Evolutionary conservation across 2,113 vertebrate genomes (phyloP).

Genomic region (Neofelis nebulosa): DNA sequence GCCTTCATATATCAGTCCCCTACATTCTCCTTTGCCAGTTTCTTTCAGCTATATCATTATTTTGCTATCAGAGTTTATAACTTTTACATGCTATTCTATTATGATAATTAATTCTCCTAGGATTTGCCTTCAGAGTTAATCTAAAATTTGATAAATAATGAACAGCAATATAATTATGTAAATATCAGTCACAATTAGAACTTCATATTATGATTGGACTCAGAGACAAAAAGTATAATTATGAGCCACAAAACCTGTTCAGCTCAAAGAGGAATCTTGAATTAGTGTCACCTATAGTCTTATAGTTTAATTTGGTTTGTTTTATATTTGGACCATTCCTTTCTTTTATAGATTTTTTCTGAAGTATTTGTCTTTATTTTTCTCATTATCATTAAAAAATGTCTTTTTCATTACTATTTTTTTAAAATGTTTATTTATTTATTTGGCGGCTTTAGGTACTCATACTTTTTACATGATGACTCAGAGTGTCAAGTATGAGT

Average conservation of each 20-base stretch:
- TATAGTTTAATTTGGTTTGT: background rate
- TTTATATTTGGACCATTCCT: background rate
- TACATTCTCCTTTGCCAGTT: constrained; percentile 26
- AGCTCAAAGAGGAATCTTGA: constrained; percentile 45
- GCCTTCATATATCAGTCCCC: background rate
- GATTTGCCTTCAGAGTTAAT: constrained; percentile 72
- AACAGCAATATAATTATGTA: constrained; percentile 70
- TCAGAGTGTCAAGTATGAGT: background rate
- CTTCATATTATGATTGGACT: constrained; percentile 53
- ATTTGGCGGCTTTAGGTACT: background rate
- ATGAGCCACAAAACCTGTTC: constrained; percentile 44
- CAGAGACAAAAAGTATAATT: constrained; percentile 12
- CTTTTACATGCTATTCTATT: constrained; percentile 67
- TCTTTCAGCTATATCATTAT: constrained; percentile 57
- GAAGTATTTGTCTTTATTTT: constrained; percentile 22
- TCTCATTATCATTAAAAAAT: constrained; percentile 8
- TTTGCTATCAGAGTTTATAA: constrained; percentile 64
- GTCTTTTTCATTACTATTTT: background rate
- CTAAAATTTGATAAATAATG: constrained; percentile 74
- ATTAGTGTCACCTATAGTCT: background rate
- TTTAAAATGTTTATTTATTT: background rate
- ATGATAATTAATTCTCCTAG: constrained; percentile 61
- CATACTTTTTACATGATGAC: background rate
- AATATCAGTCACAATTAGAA: constrained; percentile 70
- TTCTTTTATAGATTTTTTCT: background rate